Evolutionary conservation across 1,140 invertebrate species (phyloP).

Genomic region (Musca domestica): DNA sequence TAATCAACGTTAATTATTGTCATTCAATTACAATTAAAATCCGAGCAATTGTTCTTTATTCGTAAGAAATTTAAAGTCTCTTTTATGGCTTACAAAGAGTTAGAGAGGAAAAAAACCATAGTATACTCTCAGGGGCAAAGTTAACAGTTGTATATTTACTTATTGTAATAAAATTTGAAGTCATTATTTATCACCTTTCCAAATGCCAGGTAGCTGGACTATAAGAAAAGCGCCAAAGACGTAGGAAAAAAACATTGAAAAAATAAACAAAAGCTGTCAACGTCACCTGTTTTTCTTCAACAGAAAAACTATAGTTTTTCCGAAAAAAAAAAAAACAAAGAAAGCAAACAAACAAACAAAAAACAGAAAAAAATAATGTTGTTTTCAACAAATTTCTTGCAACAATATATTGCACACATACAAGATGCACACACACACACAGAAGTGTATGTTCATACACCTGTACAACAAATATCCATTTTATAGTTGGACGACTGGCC

Average conservation of each 20-base stretch:
- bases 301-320: neutral
- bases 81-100: no score
- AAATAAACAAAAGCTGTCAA: slow-evolving; percentile 34
- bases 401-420: slow-evolving; percentile 3
- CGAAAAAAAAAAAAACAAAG: neutral
- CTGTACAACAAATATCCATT: no score
- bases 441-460: neutral
- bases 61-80: no score
- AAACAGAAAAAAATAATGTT: slow-evolving; percentile 5
- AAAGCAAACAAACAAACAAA: slow-evolving; percentile 10
- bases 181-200: slow-evolving; percentile 30
- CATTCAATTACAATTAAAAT: no score
- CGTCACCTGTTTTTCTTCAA: slow-evolving; percentile 35
- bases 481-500: no score
- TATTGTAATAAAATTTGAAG: slow-evolving; percentile 7
- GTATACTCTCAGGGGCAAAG: slow-evolving; percentile 10
- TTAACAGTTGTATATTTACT: slow-evolving; percentile 30
- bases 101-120: no score
- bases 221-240: no score
- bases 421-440: neutral
- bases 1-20: no score
- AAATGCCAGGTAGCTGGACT: slow-evolving; percentile 16
- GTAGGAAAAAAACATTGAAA: neutral
- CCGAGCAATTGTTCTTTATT: no score
- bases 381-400: slow-evolving; percentile 15